Conservation (phyloP, 2,797 vertebrate species). For the Tangara arthus region DNA sequence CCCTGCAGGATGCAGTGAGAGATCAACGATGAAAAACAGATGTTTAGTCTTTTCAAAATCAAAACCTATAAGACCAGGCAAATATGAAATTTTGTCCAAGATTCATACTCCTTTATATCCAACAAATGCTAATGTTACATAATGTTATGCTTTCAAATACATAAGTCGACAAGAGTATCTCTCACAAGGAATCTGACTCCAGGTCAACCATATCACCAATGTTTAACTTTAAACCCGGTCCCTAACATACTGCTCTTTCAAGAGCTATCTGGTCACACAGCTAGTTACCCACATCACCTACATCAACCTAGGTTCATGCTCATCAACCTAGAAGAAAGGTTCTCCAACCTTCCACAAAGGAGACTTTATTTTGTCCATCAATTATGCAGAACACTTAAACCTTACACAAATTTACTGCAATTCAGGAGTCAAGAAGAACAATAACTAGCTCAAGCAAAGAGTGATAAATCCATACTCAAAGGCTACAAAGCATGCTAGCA, state of each 20-base stretch:
- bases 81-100: not conserved
- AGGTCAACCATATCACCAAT: not conserved
- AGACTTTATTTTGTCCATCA: not conserved
- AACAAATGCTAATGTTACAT: not conserved
- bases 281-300: not conserved
- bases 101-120: not conserved
- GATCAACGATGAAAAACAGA: slow-evolving; percentile 66
- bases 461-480: not conserved
- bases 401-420: not conserved
- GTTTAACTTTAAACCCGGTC: not conserved
- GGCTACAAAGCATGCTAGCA: not conserved
- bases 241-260: not conserved
- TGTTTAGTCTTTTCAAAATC: slow-evolving; percentile 50
- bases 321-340: not conserved
- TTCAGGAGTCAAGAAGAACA: not conserved
- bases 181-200: not conserved
- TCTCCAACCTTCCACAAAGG: not conserved
- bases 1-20: slow-evolving; percentile 73
- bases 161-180: not conserved
- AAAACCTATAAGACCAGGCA: slow-evolving; percentile 58
- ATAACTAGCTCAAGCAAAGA: not conserved
- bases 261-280: not conserved
- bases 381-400: not conserved
- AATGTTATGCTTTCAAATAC: not conserved
- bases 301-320: not conserved